Conservation (phyloP, 1,140 invertebrate species). For the Ostrea edulis region DNA sequence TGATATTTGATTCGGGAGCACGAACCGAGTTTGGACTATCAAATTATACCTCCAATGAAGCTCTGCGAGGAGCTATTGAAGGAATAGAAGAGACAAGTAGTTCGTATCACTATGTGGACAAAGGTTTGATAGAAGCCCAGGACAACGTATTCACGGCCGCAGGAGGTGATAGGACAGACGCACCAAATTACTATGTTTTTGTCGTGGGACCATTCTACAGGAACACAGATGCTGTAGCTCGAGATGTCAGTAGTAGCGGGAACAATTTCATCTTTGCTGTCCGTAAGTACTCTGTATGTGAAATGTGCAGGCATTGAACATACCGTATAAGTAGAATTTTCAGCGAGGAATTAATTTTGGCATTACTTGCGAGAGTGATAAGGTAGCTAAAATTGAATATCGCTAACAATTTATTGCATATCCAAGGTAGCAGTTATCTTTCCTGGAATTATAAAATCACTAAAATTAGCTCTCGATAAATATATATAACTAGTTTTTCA, state of each 20-base stretch:
- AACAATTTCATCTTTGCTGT: constrained; percentile 2
- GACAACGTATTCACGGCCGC: constrained; percentile 4
- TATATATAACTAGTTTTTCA: too few relatives aligned
- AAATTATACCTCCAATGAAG: not conserved
- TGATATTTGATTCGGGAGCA: not conserved
- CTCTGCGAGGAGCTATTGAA: not conserved
- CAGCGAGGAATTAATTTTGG: too few relatives aligned
- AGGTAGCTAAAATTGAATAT: too few relatives aligned
- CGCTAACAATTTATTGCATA: too few relatives aligned
- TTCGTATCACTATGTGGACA: not conserved
- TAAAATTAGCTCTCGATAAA: too few relatives aligned
- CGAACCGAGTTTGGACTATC: not conserved
- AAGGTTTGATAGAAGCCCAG: not conserved
- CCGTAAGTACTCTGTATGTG: not conserved
- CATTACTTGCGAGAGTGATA: too few relatives aligned
- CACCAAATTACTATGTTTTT: not conserved
- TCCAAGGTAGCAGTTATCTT: too few relatives aligned
- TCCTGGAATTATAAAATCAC: too few relatives aligned
- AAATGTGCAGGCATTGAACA: too few relatives aligned
- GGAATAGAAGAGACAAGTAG: not conserved
- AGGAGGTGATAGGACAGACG: not conserved
- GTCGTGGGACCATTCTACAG: not conserved
- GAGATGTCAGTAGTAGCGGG: not conserved
- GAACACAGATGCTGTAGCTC: not conserved
- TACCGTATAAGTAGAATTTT: too few relatives aligned